Conservation (phyloP, 2,113 vertebrate species). For the Saimiri boliviensis region DNA sequence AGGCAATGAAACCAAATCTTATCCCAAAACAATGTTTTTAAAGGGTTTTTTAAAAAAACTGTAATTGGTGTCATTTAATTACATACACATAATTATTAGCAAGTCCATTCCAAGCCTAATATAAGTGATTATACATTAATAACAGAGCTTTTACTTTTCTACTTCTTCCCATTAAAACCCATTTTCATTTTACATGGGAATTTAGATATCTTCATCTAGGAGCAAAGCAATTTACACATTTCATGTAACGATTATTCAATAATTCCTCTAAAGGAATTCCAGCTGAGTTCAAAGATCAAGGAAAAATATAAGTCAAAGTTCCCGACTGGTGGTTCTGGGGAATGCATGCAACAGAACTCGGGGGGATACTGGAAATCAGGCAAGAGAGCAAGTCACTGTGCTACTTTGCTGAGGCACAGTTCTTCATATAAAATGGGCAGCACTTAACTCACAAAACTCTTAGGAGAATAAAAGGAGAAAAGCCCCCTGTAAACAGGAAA, state of each 20-base stretch:
- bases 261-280: conserved; percentile 17
- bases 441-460: not conserved
- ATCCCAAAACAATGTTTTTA: not conserved
- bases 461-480: not conserved
- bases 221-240: not conserved
- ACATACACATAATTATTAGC: not conserved
- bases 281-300: conserved; percentile 33
- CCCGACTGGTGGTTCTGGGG: not conserved
- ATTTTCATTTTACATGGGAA: conserved; percentile 7
- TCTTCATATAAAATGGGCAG: not conserved
- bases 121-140: not conserved
- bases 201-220: conserved; percentile 4
- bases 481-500: not conserved
- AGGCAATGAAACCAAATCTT: not conserved
- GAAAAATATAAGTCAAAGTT: not conserved
- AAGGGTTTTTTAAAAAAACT: not conserved
- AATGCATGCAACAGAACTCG: not conserved
- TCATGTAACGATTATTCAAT: not conserved
- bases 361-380: not conserved
- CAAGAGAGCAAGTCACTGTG: not conserved
- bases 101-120: not conserved
- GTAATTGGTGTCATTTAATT: not conserved
- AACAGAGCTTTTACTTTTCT: not conserved
- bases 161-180: not conserved
- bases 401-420: not conserved